These are phyloP conservation scores for Pogonocichla stellata DNA, from an alignment of 2,113 vertebrate genomes.

Conservation along the genomic window DNA sequence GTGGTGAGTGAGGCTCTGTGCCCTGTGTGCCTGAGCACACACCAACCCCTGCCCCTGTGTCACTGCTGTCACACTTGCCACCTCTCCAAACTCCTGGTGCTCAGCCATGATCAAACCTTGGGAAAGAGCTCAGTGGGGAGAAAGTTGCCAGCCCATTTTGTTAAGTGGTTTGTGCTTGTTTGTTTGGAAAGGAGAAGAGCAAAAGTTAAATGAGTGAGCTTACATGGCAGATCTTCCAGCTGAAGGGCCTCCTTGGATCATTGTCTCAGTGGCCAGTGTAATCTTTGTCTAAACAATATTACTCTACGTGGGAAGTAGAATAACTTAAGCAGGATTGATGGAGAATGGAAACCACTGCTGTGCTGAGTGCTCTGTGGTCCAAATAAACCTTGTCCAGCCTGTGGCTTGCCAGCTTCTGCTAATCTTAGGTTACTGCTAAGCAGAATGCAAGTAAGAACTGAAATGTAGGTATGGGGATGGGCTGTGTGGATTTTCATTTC, in stretches of 20 bases:
- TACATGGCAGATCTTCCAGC: not conserved
- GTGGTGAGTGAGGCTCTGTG: not conserved
- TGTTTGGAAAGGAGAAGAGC: not conserved
- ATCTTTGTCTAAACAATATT: not conserved
- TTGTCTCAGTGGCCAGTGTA: not conserved
- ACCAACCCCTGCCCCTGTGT: fast-evolving
- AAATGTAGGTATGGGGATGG: not conserved
- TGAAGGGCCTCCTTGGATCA: not conserved
- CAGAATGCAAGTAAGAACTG: not conserved
- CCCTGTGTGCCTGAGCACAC: not conserved
- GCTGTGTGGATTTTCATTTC: not conserved
- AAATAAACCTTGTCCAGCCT: not conserved
- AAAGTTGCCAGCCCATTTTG: not conserved
- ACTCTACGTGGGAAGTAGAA: not conserved
- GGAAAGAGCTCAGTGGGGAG: not conserved
- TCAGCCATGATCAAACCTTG: not conserved
- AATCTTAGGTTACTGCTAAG: not conserved
- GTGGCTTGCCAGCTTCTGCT: not conserved
- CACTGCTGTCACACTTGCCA: fast-evolving
- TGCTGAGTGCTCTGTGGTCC: not conserved
- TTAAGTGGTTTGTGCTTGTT: not conserved
- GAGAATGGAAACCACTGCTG: not conserved
- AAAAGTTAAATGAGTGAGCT: not conserved
- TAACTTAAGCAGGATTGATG: not conserved
- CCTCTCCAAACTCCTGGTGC: not conserved